Evolutionary conservation across 2,888 invertebrate genomes (phyloP), one percentile per base, ranked within the genome.

Genomic region (Colletes collaris): DNA sequence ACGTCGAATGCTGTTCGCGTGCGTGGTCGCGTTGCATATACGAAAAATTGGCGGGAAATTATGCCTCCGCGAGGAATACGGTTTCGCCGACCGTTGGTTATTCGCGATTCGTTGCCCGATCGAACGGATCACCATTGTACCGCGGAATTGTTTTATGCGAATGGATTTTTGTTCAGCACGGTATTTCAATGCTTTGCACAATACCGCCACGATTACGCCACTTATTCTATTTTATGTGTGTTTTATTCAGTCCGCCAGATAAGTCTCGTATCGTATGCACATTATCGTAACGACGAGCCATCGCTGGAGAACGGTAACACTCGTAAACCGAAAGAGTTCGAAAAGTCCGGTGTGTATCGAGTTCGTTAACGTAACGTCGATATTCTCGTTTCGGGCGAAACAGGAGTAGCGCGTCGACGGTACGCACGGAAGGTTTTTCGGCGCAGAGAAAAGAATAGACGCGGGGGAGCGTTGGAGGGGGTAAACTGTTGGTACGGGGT

Each of bases 31-130:
- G 19, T 50, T 60, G 65, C 4, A 62, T 60, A 50, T 53, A 56
- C 16, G 8, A 50, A 74, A 60, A 76, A 76, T 76, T 81, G 81
- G 79, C 81, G 81, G 81, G 81, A 81, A 81, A 63, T 76, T 58
- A 46, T 40, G 50, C 44, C 50, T 66, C 59, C 62, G 44, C 52
- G n/a, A 67, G 16, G 46, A 72, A 58, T 40, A 19, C 49, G 40
- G 37, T 27, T 65, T 53, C 60, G 5, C 13, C 44, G 19, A n/a
- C 13, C 49, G 27, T 60, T 46, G 4, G n/a, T 58, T 70, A 66
- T 13, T 8, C 49, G 10, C 16, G 13, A 35, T 35, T 27, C 19
- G 1, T 46, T 76, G 40, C 35, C 49, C 8, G 10, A 8, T 46
- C n/a, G 37, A 68, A n/a, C 46, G 0, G 4, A 11, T 6, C 16